These are phyloP conservation scores for Epinephelus cyanopodus DNA, from an alignment of 2,113 vertebrate genomes.

Conservation along the genomic window DNA sequence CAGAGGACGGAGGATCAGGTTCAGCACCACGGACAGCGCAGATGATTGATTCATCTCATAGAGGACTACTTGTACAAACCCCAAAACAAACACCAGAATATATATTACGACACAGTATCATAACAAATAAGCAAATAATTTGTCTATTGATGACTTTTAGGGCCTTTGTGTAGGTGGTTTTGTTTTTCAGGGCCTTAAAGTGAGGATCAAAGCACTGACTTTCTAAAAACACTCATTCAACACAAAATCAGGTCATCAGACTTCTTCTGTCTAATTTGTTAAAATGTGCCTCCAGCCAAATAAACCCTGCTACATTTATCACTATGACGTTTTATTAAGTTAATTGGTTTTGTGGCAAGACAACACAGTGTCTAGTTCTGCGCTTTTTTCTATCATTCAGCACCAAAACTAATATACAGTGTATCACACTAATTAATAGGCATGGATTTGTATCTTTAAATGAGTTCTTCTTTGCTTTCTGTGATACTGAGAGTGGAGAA, in stretches of 20 bases:
- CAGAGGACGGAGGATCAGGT: conserved; percentile 23
- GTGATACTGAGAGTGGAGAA: conserved; percentile 4
- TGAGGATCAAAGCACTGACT: conserved; percentile 5
- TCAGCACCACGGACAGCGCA: conserved; percentile 78
- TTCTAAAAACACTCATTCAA: conserved; percentile 30
- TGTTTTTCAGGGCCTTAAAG: background rate
- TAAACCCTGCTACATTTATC: conserved; percentile 29
- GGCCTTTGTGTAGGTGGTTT: background rate
- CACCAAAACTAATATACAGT: conserved; percentile 22
- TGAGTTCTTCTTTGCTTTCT: background rate
- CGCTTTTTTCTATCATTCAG: conserved; percentile 29
- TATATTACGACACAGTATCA: background rate
- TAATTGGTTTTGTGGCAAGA: conserved; percentile 47
- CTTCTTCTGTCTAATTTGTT: conserved; percentile 19
- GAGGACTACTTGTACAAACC: conserved; percentile 4
- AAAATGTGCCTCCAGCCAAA: conserved; percentile 26
- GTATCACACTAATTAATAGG: conserved; percentile 15
- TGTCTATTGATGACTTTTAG: background rate
- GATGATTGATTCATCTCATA: conserved; percentile 15
- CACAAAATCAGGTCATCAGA: conserved; percentile 24
- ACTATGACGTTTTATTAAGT: conserved; percentile 52
- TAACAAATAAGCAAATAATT: background rate
- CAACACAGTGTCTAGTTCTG: conserved; percentile 5
- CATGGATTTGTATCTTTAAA: conserved; percentile 5
- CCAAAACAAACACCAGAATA: background rate